These are phyloP conservation scores for Platysteira castanea DNA, from an alignment of 2,113 vertebrate species.

Conservation along the genomic window DNA sequence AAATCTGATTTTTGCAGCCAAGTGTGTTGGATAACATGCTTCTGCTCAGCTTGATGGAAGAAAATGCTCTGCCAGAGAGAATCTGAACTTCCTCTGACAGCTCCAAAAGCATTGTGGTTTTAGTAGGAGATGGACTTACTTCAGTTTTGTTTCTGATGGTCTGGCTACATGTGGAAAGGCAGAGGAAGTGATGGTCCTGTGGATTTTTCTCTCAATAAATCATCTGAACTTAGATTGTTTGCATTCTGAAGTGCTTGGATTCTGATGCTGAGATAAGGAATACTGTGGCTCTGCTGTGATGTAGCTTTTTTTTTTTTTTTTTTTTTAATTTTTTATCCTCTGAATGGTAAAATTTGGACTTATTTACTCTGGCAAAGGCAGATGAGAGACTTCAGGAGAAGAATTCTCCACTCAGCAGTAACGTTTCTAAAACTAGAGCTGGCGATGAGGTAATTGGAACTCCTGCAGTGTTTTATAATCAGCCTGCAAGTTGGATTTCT, in stretches of 20 bases:
- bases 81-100: background rate
- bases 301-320: background rate
- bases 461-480: background rate
- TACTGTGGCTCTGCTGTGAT: background rate
- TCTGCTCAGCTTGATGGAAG: background rate
- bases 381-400: background rate
- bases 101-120: background rate
- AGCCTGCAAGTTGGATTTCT: background rate
- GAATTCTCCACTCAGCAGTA: slow-evolving; percentile 1
- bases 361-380: background rate
- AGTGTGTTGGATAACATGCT: background rate
- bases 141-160: background rate
- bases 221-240: background rate
- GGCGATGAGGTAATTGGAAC: background rate
- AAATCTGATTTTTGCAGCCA: background rate
- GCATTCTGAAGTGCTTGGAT: background rate
- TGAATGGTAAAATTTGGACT: background rate
- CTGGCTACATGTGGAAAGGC: background rate
- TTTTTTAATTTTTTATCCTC: background rate
- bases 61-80: background rate
- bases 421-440: background rate
- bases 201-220: background rate
- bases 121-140: background rate
- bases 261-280: background rate
- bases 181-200: background rate